Evolutionary conservation across 1,140 invertebrate species (phyloP).

Genomic region (Oncopeltus fasciatus): DNA sequence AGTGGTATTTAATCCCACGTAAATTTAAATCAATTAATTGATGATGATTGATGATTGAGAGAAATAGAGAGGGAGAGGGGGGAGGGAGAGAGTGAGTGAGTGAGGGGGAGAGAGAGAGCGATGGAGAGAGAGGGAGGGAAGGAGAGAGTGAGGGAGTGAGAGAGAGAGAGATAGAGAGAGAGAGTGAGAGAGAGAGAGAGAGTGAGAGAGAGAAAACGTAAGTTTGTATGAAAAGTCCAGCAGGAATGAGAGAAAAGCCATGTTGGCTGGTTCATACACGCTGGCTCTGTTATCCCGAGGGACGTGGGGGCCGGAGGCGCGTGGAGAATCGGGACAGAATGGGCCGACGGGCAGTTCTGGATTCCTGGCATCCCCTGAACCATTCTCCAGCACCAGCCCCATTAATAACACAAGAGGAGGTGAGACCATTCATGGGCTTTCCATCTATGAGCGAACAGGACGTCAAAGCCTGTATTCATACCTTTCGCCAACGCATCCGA

Average conservation of each 20-base stretch:
- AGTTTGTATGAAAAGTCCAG: not conserved
- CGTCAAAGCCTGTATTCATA: too few relatives aligned
- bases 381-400: too few relatives aligned
- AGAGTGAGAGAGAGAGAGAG: constrained; percentile 6
- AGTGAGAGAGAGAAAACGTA: not conserved
- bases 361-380: not conserved
- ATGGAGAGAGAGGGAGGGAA: constrained; percentile 5
- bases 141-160: constrained; percentile 9
- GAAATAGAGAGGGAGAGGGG: constrained; percentile 11
- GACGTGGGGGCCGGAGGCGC: not conserved
- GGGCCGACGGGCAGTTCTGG: not conserved
- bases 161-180: too few relatives aligned
- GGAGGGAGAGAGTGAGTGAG: constrained; percentile 3
- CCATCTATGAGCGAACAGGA: too few relatives aligned
- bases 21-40: too few relatives aligned
- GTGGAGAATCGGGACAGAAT: not conserved
- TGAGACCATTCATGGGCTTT: too few relatives aligned
- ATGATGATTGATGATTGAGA: too few relatives aligned
- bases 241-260: not conserved
- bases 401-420: too few relatives aligned
- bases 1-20: too few relatives aligned
- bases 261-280: too few relatives aligned
- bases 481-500: too few relatives aligned
- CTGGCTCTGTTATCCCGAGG: too few relatives aligned
- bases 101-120: constrained; percentile 3